These are phyloP conservation scores for Neodon shergylaensis DNA, from an alignment of 2,113 vertebrate species.

Conservation along the genomic window DNA sequence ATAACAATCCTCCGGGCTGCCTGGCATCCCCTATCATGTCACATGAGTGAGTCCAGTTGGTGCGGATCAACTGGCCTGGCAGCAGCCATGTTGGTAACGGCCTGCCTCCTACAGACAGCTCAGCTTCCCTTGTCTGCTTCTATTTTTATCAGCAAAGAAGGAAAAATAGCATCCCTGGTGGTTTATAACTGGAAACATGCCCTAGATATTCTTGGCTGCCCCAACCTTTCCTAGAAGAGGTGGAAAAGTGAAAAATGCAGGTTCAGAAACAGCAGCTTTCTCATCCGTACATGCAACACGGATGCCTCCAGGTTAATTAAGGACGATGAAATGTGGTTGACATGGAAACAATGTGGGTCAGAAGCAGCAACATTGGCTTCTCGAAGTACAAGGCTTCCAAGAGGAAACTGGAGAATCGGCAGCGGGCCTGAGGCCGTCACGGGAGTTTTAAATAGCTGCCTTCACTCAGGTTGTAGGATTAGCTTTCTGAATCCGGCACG, in stretches of 20 bases:
- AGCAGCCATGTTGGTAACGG: neutral
- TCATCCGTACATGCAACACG: slow-evolving; percentile 7
- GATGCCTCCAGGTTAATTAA: slow-evolving; percentile 57
- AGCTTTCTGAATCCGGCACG: neutral
- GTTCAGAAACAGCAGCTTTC: slow-evolving; percentile 48
- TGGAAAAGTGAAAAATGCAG: neutral
- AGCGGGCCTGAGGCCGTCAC: neutral
- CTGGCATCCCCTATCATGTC: fast-evolving
- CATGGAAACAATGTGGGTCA: neutral
- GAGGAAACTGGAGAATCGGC: slow-evolving; percentile 44
- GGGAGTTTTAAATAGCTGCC: slow-evolving; percentile 14
- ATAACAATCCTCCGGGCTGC: neutral
- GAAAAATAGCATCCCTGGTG: slow-evolving; percentile 37
- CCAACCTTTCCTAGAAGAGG: slow-evolving; percentile 70
- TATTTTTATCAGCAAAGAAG: slow-evolving; percentile 59
- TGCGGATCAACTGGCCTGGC: fast-evolving
- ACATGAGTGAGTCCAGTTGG: neutral
- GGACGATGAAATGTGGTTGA: slow-evolving; percentile 39
- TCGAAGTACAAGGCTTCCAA: slow-evolving; percentile 10
- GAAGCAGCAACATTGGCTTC: slow-evolving; percentile 3
- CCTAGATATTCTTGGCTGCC: slow-evolving; percentile 65
- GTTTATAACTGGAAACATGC: slow-evolving; percentile 75
- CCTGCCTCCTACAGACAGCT: neutral
- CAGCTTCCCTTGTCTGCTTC: neutral
- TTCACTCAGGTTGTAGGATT: neutral